Conservation (phyloP, 2,113 vertebrate species). For the human region GRCh38 chr3:192080001-192080500, state of each 20-base stretch:
- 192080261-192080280: background rate
- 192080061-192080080: background rate
- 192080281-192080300: background rate
- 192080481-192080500: background rate
- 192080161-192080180: background rate
- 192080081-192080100: too few relatives aligned
- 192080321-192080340: background rate
- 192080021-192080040: constrained; percentile 7
- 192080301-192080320: background rate
- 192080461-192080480: background rate
- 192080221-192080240: background rate
- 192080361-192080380: background rate
- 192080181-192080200: constrained; percentile 21
- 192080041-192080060: background rate
- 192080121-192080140: background rate
- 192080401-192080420: background rate
- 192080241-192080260: background rate
- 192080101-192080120: background rate
- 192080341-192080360: background rate
- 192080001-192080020: background rate
- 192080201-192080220: background rate
- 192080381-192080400: background rate
- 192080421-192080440: background rate
- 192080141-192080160: constrained; percentile 44
- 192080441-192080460: background rate